Conservation (phyloP, 2,797 vertebrate genomes). For the Chelmon rostratus region DNA sequence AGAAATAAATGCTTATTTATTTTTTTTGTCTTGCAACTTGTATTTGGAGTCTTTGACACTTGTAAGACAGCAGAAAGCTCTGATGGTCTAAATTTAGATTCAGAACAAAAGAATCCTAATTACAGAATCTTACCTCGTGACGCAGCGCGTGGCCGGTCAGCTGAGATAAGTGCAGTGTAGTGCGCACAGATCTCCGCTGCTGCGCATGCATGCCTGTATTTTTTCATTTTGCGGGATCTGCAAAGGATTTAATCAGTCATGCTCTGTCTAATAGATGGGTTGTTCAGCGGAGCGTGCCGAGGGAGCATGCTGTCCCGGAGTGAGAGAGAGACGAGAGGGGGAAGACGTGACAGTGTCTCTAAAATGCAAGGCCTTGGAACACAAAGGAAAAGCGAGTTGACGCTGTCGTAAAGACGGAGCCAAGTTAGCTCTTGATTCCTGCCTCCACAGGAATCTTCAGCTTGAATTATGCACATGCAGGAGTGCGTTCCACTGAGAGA, state of each 20-base stretch:
- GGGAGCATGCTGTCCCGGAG: constrained; percentile 59
- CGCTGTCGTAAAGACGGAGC: constrained; percentile 52
- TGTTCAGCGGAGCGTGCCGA: constrained; percentile 74
- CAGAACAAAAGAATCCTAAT: constrained; percentile 29
- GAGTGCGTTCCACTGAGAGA: constrained; percentile 21
- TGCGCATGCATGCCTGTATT: constrained; percentile 21
- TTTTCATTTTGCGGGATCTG: constrained; percentile 58
- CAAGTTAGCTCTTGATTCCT: constrained; percentile 52
- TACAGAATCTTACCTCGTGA: constrained; percentile 22
- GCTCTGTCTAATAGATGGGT: constrained; percentile 73
- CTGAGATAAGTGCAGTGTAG: constrained; percentile 28
- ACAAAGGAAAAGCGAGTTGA: constrained; percentile 61
- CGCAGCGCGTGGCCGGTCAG: constrained; percentile 4
- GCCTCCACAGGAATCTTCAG: constrained; percentile 46
- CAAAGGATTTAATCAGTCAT: constrained; percentile 80
- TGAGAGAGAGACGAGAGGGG: constrained; percentile 42
- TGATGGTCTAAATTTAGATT: not conserved
- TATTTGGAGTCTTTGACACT: not conserved
- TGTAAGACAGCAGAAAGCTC: not conserved
- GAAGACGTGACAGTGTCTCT: constrained; percentile 68
- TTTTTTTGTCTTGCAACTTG: not conserved
- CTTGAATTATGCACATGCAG: constrained; percentile 54
- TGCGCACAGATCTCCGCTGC: constrained; percentile 24
- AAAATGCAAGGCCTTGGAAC: constrained; percentile 56
- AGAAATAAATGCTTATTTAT: not conserved